Conservation (phyloP, 2,797 vertebrate species). For the Diceros bicornis region DNA sequence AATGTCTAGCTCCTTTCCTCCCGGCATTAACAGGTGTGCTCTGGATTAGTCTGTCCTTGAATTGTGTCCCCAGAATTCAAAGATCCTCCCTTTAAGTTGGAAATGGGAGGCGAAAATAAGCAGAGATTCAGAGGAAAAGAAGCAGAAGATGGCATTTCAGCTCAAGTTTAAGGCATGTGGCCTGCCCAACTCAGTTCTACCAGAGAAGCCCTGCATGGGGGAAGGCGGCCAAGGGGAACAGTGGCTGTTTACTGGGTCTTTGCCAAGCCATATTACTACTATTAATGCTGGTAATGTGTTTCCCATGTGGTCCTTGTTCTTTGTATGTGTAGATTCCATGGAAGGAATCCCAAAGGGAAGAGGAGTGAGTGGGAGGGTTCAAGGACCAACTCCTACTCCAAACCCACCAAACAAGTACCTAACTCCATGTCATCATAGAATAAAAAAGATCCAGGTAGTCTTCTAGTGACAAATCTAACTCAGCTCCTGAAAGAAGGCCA, state of each 20-base stretch:
- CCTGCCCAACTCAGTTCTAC: not conserved
- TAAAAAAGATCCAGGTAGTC: not conserved
- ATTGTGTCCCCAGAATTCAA: not conserved
- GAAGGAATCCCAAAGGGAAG: not conserved
- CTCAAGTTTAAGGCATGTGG: not conserved
- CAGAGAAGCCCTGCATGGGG: not conserved
- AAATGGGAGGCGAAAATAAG: not conserved
- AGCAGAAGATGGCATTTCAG: not conserved
- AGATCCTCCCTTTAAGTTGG: not conserved
- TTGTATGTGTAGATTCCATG: not conserved
- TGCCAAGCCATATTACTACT: not conserved
- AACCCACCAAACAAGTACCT: not conserved
- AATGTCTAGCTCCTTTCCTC: not conserved
- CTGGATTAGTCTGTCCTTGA: not conserved
- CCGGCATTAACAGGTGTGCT: not conserved
- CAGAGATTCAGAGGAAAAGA: not conserved
- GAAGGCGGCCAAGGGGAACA: rapidly evolving
- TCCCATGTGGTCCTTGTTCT: not conserved
- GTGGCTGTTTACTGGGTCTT: not conserved
- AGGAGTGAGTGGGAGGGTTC: not conserved
- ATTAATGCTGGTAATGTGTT: not conserved
- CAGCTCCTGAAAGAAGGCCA: not conserved
- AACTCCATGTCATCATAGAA: not conserved
- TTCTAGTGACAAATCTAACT: not conserved
- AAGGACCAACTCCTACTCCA: not conserved